Evolutionary conservation across 2,797 vertebrate species (phyloP).

Genomic region (Eurystomus glaucurus): DNA sequence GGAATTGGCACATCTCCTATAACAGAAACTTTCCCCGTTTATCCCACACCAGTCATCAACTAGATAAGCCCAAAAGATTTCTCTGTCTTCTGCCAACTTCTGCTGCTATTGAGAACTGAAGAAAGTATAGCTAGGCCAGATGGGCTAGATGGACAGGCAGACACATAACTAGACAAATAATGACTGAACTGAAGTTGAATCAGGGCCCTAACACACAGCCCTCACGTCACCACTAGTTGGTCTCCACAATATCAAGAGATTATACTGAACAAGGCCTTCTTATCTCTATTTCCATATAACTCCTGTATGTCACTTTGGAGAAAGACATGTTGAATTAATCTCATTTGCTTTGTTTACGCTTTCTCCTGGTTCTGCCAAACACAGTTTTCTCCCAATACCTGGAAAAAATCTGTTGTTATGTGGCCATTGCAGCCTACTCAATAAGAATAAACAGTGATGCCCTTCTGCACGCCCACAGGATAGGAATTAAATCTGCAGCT

Average conservation of each 20-base stretch:
- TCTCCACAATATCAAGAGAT: background rate
- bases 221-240: background rate
- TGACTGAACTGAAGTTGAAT: background rate
- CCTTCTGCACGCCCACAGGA: accelerated
- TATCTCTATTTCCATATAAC: background rate
- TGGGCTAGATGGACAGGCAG: background rate
- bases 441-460: background rate
- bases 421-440: background rate
- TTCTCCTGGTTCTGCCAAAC: background rate
- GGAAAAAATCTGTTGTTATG: background rate
- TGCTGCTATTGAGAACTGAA: background rate
- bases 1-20: background rate
- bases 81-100: background rate
- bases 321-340: background rate
- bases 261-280: background rate
- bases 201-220: background rate
- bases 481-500: background rate
- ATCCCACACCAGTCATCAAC: background rate
- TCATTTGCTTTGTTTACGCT: background rate
- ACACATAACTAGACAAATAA: background rate
- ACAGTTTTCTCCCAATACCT: background rate
- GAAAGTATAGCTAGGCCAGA: background rate
- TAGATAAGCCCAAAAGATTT: background rate
- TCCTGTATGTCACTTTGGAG: background rate
- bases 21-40: background rate